Base-by-base conservation (phyloP, 2,113 vertebrate species). In the Muntiacus reevesi region DNA sequence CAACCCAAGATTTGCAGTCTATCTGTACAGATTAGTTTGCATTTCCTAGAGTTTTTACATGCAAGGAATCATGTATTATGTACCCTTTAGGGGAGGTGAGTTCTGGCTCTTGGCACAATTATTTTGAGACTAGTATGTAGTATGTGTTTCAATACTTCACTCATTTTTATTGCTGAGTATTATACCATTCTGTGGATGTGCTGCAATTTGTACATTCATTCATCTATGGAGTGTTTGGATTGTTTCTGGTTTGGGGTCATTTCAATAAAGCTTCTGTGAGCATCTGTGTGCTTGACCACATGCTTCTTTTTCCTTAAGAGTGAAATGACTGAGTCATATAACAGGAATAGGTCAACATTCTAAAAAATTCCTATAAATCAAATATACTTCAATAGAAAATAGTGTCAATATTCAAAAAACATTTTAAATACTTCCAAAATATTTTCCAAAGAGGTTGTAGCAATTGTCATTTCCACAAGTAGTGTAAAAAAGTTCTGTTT, bases 251-350 rank as follows among this genome's bases (percentile, higher is more conserved):
- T 74, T 59, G 1, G 25, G 16, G 14, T 17, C 47, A 15, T 54
- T 82, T 62, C 47, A n/a, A 27, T 43, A 54, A 90, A 52, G 54
- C 30, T 64, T 15, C 16, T 40, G 17, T 30, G 55, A 84, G 17
- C 1, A 47, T 55, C 30, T 8, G 1, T 8, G 12, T 40, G 0
- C 45, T 54, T 2, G 30, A 6, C n/a, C 7, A 78, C 17, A 9
- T 9, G 23, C 17, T 78, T 78, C 55, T 33, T 74, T 90, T 83
- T 82, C 76, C n/a, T 14, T 36, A 23, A 11, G 57, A 28, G 5
- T 59, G 10, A 57, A 52, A 87, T 55, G 57, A 15, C 7, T 62
- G 16, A 87, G 45, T 62, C 30, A n/a, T 59, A 57, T 45, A 8
- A 64, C 8, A 27, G 36, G 28, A 74, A 23, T 40, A 76, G 23